Evolutionary conservation across 2,797 vertebrate species (phyloP).

Genomic region (Xyrichtys novacula): DNA sequence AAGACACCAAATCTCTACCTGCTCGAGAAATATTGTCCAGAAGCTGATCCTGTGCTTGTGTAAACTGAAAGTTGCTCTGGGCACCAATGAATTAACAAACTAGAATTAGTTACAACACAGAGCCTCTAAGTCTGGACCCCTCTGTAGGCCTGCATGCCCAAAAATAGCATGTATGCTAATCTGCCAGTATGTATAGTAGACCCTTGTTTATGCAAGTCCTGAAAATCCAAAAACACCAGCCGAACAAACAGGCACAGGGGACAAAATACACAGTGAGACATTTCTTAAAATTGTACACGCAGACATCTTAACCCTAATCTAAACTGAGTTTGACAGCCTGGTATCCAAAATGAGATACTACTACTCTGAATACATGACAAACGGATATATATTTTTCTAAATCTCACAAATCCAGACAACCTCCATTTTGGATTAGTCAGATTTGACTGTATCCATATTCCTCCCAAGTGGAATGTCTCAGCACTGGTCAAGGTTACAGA

Average conservation of each 20-base stretch:
- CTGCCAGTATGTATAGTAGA: conserved; percentile 69
- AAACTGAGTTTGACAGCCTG: conserved; percentile 25
- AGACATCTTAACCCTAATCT: conserved; percentile 40
- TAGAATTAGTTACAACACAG: conserved; percentile 59
- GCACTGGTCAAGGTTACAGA: conserved; percentile 82
- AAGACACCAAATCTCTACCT: conserved; percentile 30
- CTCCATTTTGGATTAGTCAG: conserved; percentile 77
- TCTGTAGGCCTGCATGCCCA: conserved; percentile 60
- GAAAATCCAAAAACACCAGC: conserved; percentile 64
- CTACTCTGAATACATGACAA: conserved; percentile 60
- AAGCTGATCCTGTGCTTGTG: conserved; percentile 20
- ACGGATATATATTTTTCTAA: conserved; percentile 50
- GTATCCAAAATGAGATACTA: conserved; percentile 53
- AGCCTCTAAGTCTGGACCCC: conserved; percentile 60
- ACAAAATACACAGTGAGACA: conserved; percentile 61
- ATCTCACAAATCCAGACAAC: conserved; percentile 71
- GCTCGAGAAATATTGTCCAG: conserved; percentile 25
- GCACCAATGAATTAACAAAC: conserved; percentile 59
- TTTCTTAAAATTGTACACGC: conserved; percentile 33
- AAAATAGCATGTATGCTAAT: conserved; percentile 77
- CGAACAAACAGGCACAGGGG: conserved; percentile 59
- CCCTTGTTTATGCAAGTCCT: conserved; percentile 71
- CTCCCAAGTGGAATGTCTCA: conserved; percentile 71
- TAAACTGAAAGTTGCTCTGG: conserved; percentile 9
- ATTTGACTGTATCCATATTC: conserved; percentile 78